Conservation (phyloP, 2,113 vertebrate genomes). For the Calyptommatus sinebrachiatus region DNA sequence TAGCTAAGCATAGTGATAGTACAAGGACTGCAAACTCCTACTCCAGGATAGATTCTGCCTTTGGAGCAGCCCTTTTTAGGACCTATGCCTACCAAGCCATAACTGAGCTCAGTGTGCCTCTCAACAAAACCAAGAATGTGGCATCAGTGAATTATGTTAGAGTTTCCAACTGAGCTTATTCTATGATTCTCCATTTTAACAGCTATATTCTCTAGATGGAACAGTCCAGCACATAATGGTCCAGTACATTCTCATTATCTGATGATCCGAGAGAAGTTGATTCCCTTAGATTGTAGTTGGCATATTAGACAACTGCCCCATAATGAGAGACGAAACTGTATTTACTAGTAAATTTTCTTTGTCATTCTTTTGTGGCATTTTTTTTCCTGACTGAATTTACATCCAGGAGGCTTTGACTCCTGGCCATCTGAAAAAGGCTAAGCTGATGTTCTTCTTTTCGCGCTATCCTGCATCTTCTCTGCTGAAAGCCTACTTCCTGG, state of each 20-base stretch:
- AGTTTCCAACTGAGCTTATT: neutral
- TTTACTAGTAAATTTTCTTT: neutral
- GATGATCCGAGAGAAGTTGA: neutral
- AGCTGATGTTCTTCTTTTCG: slow-evolving; percentile 97
- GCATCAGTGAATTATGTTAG: neutral
- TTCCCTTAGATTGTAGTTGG: neutral
- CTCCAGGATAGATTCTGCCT: neutral
- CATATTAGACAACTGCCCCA: neutral
- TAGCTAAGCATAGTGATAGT: neutral
- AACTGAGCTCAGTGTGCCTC: neutral
- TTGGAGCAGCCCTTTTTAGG: neutral
- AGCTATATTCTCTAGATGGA: neutral
- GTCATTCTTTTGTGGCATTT: fast-evolving
- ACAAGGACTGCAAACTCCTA: neutral
- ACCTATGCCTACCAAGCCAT: neutral
- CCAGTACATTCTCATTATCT: neutral
- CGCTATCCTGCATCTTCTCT: slow-evolving; percentile 93
- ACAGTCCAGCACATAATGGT: neutral
- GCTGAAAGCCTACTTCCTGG: slow-evolving; percentile 90
- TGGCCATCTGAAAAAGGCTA: slow-evolving; percentile 93
- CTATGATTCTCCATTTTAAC: neutral
- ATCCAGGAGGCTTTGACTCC: slow-evolving; percentile 91
- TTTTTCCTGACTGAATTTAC: slow-evolving; percentile 83
- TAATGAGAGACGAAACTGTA: neutral
- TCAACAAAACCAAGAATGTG: neutral